These are phyloP conservation scores for Dynastes hyllus DNA, from an alignment of 2,888 invertebrate species.

Conservation along the genomic window DNA sequence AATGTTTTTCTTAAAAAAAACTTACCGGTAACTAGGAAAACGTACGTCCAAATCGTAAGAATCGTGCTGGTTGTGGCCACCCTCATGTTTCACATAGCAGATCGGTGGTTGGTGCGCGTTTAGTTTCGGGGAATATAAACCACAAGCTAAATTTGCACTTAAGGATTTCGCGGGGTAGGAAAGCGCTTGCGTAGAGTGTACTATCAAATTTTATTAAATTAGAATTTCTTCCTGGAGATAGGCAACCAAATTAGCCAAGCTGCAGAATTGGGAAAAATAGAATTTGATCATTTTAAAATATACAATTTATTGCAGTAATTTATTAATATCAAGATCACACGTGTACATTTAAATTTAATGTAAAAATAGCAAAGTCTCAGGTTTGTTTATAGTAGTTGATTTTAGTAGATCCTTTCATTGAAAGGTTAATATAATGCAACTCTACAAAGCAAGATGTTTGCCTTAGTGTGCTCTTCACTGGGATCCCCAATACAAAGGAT, in stretches of 20 bases:
- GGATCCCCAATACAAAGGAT: too few species aligned
- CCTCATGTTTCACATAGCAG: conserved; percentile 53
- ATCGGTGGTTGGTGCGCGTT: conserved; percentile 39
- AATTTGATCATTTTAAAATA: too few species aligned
- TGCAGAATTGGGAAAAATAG: too few species aligned
- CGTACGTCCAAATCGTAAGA: conserved; percentile 28
- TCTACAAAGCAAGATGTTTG: too few species aligned
- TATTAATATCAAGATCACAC: too few species aligned
- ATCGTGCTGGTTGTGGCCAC: conserved; percentile 25
- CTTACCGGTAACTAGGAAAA: conserved; percentile 33
- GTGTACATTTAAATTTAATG: too few species aligned
- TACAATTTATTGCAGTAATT: too few species aligned
- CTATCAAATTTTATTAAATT: conserved; percentile 7
- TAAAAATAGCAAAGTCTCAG: too few species aligned
- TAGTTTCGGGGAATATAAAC: conserved; percentile 43
- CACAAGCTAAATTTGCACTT: conserved; percentile 51
- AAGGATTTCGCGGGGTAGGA: conserved; percentile 46
- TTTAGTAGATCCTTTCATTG: too few species aligned
- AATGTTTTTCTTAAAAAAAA: background rate
- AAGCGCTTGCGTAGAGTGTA: conserved; percentile 43
- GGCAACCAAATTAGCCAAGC: conserved; percentile 27
- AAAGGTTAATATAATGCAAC: too few species aligned
- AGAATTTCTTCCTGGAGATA: conserved; percentile 6
- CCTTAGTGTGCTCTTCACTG: too few species aligned
- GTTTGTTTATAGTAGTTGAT: too few species aligned